Conservation (phyloP, 2,888 invertebrate species). For the Amphiduros pacificus region DNA sequence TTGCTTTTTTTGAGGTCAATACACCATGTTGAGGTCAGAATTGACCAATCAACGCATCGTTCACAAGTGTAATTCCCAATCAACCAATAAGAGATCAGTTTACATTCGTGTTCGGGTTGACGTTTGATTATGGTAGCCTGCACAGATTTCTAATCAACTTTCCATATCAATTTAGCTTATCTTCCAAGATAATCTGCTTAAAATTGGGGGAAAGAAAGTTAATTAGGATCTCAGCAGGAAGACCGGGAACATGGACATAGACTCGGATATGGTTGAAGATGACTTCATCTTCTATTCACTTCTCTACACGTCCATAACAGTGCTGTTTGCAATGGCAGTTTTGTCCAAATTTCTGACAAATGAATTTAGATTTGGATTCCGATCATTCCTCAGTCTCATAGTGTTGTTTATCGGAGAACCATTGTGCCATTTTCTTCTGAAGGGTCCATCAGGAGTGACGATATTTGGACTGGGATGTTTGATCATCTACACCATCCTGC, state of each 20-base stretch:
- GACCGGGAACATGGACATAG: conserved; percentile 2
- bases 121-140: too few species aligned
- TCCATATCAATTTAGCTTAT: too few species aligned
- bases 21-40: too few species aligned
- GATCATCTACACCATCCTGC: conserved; percentile 51
- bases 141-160: too few species aligned
- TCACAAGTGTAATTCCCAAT: too few species aligned
- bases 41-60: too few species aligned
- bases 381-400: conserved; percentile 49
- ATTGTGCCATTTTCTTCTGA: conserved; percentile 52
- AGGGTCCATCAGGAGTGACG: conserved; percentile 51
- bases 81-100: too few species aligned
- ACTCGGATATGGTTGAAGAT: conserved; percentile 34
- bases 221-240: too few species aligned
- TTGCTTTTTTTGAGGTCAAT: too few species aligned
- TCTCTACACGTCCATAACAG: conserved; percentile 52
- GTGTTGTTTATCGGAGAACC: conserved; percentile 56
- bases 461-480: conserved; percentile 51
- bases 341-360: conserved; percentile 55
- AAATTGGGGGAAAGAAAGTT: too few species aligned
- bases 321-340: conserved; percentile 56
- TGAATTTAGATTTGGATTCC: conserved; percentile 55
- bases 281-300: conserved; percentile 54
- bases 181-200: too few species aligned
- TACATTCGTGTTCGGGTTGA: too few species aligned